A percentile compares a stretch with the other conserved stretches of the same genome.
These are phyloP conservation scores for Pseudochirops corinnae DNA, from an alignment of 2,797 vertebrate species.

Conservation along the genomic window DNA sequence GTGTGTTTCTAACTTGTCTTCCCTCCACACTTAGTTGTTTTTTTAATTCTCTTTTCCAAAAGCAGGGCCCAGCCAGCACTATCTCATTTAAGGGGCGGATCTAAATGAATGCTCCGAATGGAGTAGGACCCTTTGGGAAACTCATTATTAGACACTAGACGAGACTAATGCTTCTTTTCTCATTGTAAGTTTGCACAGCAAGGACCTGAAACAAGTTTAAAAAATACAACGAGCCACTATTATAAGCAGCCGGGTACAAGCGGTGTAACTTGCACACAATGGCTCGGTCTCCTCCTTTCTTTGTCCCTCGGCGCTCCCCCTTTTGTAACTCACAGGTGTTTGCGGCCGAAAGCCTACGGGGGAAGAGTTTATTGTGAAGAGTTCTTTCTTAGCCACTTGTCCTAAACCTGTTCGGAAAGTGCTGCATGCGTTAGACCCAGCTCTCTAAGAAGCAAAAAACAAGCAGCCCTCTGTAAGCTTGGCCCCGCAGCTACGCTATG, in stretches of 20 bases:
- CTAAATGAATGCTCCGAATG: constrained; percentile 53
- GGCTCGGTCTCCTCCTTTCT: constrained; percentile 75
- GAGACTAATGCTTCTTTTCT: constrained; percentile 40
- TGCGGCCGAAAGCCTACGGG: constrained; percentile 86
- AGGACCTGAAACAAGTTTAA: constrained; percentile 71
- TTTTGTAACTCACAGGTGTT: constrained; percentile 93
- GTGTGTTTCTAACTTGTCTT: constrained; percentile 18
- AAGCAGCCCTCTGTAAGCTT: constrained; percentile 86
- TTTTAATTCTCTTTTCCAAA: background rate
- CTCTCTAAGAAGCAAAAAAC: constrained; percentile 91
- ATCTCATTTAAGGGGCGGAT: constrained; percentile 13
- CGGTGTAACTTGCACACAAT: constrained; percentile 81
- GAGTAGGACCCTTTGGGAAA: constrained; percentile 68
- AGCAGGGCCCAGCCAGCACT: background rate
- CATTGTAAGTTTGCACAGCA: constrained; percentile 64
- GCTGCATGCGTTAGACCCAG: constrained; percentile 90
- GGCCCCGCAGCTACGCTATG: constrained; percentile 82
- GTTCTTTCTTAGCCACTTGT: constrained; percentile 89
- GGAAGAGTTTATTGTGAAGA: constrained; percentile 86
- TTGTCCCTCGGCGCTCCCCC: constrained; percentile 70
- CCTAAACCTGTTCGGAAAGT: constrained; percentile 89
- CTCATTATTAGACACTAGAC: constrained; percentile 53
- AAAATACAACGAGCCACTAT: constrained; percentile 72
- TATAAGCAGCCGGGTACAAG: constrained; percentile 76
- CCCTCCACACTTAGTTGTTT: background rate